Percentiles rank a stretch among this genome's conserved stretches.
These are phyloP conservation scores for Urocitellus parryii DNA, from an alignment of 2,113 vertebrate genomes.

Conservation along the genomic window DNA sequence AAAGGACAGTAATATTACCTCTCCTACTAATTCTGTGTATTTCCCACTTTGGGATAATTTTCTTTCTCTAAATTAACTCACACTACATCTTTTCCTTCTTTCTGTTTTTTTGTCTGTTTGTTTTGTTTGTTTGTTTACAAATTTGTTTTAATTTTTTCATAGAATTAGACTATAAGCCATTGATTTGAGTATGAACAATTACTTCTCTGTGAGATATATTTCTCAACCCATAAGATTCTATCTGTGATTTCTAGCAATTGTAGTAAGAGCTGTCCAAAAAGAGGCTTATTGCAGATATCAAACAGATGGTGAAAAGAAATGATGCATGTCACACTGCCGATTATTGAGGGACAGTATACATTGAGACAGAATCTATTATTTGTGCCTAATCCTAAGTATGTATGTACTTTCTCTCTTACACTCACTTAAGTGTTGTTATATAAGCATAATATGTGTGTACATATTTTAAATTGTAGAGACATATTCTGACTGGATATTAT, in stretches of 20 bases:
- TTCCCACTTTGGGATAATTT: not conserved
- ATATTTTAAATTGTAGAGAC: not conserved
- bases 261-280: slow-evolving; percentile 40
- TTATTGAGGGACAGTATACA: not conserved
- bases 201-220: slow-evolving; percentile 35
- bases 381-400: not conserved
- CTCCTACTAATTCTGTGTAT: not conserved
- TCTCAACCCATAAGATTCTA: slow-evolving; percentile 43
- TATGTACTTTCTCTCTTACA: not conserved
- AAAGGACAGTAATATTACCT: not conserved
- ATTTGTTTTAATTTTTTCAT: not conserved
- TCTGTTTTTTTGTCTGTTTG: not conserved
- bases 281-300: not conserved
- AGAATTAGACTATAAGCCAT: not conserved
- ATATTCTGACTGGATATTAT: not conserved
- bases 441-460: not conserved
- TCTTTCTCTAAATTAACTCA: not conserved
- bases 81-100: not conserved
- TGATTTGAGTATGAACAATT: not conserved
- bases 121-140: not conserved
- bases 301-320: slow-evolving; percentile 47
- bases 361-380: not conserved
- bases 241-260: slow-evolving; percentile 62
- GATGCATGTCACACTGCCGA: not conserved
- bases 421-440: not conserved